These are phyloP conservation scores for Stomorhina lunata DNA, from an alignment of 2,888 invertebrate species.

Conservation along the genomic window DNA sequence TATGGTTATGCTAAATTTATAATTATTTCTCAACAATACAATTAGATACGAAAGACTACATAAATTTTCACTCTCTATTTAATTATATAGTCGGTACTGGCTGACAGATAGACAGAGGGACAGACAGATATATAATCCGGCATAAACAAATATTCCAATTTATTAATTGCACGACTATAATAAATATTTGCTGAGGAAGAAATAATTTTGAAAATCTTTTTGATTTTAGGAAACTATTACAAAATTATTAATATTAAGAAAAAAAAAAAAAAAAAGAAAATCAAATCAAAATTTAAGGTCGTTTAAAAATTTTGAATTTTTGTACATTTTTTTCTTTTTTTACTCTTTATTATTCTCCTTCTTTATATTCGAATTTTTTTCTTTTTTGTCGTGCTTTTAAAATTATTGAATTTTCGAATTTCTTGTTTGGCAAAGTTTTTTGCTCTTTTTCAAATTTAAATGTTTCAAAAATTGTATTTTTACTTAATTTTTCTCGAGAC, in stretches of 20 bases:
- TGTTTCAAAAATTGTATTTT: neutral
- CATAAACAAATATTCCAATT: neutral
- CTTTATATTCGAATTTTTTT: neutral
- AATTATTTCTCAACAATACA: slow-evolving; percentile 37
- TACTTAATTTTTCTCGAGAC: neutral
- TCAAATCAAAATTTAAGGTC: slow-evolving; percentile 31
- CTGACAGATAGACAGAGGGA: neutral
- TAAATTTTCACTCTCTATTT: neutral
- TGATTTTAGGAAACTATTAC: neutral
- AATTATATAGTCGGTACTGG: neutral
- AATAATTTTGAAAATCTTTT: neutral
- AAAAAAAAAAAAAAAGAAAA: neutral
- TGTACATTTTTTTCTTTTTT: neutral
- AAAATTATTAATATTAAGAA: slow-evolving; percentile 30
- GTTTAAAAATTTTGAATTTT: neutral
- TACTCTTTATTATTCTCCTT: neutral
- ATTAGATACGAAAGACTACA: neutral
- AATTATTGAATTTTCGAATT: slow-evolving; percentile 37
- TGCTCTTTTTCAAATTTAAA: neutral
- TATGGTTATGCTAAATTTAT: slow-evolving; percentile 45
- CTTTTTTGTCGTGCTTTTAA: no score
- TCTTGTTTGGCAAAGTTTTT: neutral
- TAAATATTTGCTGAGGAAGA: no score
- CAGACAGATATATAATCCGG: neutral
- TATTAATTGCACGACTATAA: neutral